phyloP scores from a whole-genome alignment of 2,797 vertebrate species.

The Hylomyscus alleni region DNA sequence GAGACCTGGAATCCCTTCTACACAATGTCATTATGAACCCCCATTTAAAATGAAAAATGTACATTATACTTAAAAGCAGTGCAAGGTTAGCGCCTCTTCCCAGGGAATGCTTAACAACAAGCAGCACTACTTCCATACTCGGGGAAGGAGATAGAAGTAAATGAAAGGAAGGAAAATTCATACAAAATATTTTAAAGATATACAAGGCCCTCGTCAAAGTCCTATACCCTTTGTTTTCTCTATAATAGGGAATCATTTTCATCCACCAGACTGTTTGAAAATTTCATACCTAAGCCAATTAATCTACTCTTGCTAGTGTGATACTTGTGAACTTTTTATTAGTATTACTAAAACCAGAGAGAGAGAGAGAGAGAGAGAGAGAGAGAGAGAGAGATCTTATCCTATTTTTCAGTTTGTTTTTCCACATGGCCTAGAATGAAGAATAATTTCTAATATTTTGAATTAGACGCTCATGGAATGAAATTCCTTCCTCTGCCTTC shows the following conservation, averaged over 20 bases:
- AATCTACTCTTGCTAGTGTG: conserved; percentile 48
- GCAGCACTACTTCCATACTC: conserved; percentile 54
- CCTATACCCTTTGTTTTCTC: conserved; percentile 62
- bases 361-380: background rate
- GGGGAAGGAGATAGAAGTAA: conserved; percentile 71
- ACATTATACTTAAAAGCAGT: conserved; percentile 88
- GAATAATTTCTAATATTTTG: conserved; percentile 37
- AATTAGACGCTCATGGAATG: conserved; percentile 6
- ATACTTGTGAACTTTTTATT: conserved; percentile 1
- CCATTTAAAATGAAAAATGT: conserved; percentile 88
- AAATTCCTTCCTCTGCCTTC: background rate
- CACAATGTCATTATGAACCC: conserved; percentile 88
- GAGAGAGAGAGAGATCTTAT: background rate
- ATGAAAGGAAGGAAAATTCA: conserved; percentile 76
- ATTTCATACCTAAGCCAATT: conserved; percentile 71
- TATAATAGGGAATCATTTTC: conserved; percentile 41
- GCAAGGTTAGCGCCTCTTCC: conserved; percentile 88
- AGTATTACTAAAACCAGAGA: conserved; percentile 47
- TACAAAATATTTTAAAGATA: conserved; percentile 68
- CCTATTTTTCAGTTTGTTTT: conserved; percentile 38
- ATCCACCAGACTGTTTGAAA: conserved; percentile 39
- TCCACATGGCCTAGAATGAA: background rate
- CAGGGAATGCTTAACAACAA: conserved; percentile 78
- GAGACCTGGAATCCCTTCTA: conserved; percentile 86
- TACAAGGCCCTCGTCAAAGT: conserved; percentile 10